Conservation (phyloP, 2,888 invertebrate genomes). For the Erebia ligea region DNA sequence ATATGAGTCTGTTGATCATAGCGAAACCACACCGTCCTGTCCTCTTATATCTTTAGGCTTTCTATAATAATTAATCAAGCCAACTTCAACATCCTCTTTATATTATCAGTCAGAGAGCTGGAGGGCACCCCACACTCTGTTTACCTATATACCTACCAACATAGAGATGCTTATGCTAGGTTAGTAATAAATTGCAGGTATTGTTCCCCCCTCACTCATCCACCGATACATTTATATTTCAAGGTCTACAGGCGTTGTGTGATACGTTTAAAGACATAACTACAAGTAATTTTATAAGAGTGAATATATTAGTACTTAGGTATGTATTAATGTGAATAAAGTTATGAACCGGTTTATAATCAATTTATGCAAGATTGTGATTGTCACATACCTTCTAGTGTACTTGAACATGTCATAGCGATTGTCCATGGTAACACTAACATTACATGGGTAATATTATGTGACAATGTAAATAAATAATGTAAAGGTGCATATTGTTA, state of each 20-base stretch:
- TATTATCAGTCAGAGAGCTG: no score
- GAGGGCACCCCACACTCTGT: no score
- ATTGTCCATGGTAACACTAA: slow-evolving; percentile 7
- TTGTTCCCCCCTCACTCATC: no score
- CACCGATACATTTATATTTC: no score
- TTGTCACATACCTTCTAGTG: neutral
- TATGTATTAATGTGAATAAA: neutral
- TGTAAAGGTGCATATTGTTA: neutral
- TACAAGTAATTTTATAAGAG: neutral
- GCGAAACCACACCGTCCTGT: no score
- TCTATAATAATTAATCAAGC: no score
- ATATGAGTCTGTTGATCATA: no score
- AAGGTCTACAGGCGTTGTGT: neutral
- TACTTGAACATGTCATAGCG: slow-evolving; percentile 1
- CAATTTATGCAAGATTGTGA: slow-evolving; percentile 5
- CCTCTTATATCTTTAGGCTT: no score
- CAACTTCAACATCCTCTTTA: no score
- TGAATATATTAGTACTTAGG: neutral
- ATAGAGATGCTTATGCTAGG: no score
- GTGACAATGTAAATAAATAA: neutral
- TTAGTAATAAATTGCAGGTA: no score
- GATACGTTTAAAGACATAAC: neutral
- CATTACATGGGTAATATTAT: neutral
- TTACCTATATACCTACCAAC: no score
- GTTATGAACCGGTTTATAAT: neutral